phyloP scores from a whole-genome alignment of 2,888 invertebrate genomes.

The Orthosia gracilis region DNA sequence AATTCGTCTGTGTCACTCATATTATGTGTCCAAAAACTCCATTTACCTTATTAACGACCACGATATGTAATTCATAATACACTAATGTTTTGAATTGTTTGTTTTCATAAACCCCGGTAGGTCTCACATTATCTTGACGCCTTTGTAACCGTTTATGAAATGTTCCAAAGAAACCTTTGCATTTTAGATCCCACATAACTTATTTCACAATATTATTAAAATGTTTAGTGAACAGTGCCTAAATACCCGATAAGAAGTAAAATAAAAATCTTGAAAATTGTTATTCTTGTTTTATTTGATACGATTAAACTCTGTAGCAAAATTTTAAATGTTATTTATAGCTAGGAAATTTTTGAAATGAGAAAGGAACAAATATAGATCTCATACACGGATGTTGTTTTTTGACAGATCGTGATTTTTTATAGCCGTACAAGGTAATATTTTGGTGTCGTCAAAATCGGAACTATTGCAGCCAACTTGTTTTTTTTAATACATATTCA shows the following conservation, averaged over 20 bases:
- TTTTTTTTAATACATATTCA: no score
- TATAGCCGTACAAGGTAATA: no score
- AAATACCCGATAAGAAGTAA: conserved; percentile 23
- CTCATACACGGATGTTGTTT: not conserved
- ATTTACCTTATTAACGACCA: not conserved
- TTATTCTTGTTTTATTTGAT: conserved; percentile 67
- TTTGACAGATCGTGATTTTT: no score
- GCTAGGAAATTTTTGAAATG: conserved; percentile 14
- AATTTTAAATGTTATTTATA: conserved; percentile 38
- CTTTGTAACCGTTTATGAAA: no score
- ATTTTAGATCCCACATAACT: not conserved
- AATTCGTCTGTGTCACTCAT: not conserved
- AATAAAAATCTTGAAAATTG: conserved; percentile 56
- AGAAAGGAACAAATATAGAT: not conserved
- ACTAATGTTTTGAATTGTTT: not conserved
- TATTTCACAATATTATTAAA: conserved; percentile 7
- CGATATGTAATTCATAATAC: not conserved
- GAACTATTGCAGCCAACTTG: no score
- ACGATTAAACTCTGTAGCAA: conserved; percentile 62
- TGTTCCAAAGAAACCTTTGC: not conserved
- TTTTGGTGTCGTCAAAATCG: no score
- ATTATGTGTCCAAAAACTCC: not conserved
- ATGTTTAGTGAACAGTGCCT: conserved; percentile 7
- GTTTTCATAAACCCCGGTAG: conserved; percentile 27
- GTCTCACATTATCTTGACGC: conserved; percentile 11